Conservation (phyloP, 2,113 vertebrate genomes). For the Spea bombifrons region DNA sequence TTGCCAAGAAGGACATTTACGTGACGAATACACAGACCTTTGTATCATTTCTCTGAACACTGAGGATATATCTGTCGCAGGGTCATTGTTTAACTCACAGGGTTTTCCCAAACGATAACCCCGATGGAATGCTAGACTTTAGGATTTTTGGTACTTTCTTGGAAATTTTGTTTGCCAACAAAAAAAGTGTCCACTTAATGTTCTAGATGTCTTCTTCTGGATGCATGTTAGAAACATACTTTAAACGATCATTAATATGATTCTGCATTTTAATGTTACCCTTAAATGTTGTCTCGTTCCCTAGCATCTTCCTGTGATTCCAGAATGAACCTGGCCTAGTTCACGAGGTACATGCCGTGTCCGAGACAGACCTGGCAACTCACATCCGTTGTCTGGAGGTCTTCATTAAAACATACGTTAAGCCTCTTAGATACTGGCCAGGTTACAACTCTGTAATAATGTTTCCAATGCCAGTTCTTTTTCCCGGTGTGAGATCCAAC, state of each 20-base stretch:
- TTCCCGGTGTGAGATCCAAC: slow-evolving; percentile 42
- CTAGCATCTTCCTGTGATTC: slow-evolving; percentile 3
- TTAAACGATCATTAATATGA: too few relatives aligned
- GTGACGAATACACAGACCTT: too few relatives aligned
- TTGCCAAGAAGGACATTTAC: background rate
- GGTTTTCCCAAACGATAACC: too few relatives aligned
- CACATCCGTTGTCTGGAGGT: slow-evolving; percentile 42
- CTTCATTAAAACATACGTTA: slow-evolving; percentile 49
- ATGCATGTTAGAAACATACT: too few relatives aligned
- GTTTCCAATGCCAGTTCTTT: slow-evolving; percentile 47
- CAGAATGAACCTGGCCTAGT: slow-evolving; percentile 38
- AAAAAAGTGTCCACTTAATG: too few relatives aligned
- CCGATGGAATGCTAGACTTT: too few relatives aligned
- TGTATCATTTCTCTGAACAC: too few relatives aligned
- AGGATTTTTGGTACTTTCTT: too few relatives aligned
- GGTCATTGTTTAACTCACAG: too few relatives aligned
- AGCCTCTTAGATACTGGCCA: slow-evolving; percentile 49
- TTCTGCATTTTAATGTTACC: background rate
- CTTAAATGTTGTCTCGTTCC: background rate
- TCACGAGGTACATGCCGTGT: slow-evolving; percentile 13
- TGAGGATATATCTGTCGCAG: too few relatives aligned
- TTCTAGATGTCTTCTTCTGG: too few relatives aligned
- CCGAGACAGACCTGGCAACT: slow-evolving; percentile 39
- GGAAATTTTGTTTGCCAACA: too few relatives aligned
- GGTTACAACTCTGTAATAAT: slow-evolving; percentile 45